Evolutionary conservation across 2,797 vertebrate genomes (phyloP).

Genomic region (Molossus alvarezi): DNA sequence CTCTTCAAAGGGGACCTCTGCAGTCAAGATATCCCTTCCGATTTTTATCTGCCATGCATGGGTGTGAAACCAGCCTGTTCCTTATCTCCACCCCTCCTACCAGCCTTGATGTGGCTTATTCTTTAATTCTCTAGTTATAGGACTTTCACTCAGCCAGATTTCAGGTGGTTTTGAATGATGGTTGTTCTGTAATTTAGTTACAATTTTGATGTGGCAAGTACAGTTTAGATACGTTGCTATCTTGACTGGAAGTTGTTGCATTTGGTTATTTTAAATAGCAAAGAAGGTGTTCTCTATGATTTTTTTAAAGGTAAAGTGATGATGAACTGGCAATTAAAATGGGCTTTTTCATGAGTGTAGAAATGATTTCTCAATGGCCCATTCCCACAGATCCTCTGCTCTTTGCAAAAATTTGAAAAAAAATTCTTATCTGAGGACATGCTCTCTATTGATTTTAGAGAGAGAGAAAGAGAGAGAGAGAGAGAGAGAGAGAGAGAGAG

Average conservation of each 20-base stretch:
- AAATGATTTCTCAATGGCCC: constrained; percentile 48
- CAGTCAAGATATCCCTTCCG: not conserved
- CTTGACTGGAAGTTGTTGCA: not conserved
- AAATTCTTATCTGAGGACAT: not conserved
- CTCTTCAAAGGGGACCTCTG: not conserved
- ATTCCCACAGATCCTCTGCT: not conserved
- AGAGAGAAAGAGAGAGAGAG: not conserved
- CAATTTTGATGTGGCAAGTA: not conserved
- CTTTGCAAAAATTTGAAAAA: not conserved
- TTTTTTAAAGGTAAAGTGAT: constrained; percentile 36
- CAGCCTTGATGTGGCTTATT: not conserved
- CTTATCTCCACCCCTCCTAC: not conserved
- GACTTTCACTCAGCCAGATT: not conserved
- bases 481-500: not conserved
- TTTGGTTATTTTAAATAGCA: constrained; percentile 46
- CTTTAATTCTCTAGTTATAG: not conserved
- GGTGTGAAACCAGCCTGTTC: not conserved
- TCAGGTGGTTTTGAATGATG: not conserved
- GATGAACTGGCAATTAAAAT: constrained; percentile 45
- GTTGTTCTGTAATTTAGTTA: not conserved
- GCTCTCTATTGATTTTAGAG: not conserved
- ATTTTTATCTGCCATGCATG: not conserved
- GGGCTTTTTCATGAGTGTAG: not conserved
- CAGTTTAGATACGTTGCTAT: not conserved
- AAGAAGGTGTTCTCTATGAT: not conserved